phyloP scores from a whole-genome alignment of 2,113 vertebrate species.

The Saguinus imperator region DNA sequence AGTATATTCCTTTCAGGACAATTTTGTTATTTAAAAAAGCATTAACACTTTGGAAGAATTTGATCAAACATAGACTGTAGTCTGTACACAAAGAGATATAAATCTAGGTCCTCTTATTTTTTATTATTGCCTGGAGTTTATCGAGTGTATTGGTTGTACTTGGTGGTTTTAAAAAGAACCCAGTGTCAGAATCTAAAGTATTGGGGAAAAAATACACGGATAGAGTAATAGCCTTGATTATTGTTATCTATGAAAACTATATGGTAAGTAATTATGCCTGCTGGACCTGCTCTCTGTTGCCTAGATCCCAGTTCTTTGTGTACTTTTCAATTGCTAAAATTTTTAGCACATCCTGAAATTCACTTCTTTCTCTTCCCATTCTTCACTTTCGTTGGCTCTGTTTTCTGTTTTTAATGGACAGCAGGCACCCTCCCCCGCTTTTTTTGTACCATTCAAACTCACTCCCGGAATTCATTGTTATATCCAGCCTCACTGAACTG shows the following conservation, averaged over 20 bases:
- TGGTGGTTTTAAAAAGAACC: conserved; percentile 50
- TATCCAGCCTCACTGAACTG: conserved; percentile 40
- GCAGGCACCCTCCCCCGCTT: neutral
- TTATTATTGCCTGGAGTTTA: conserved; percentile 38
- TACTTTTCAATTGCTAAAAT: conserved; percentile 50
- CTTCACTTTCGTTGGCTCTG: conserved; percentile 48
- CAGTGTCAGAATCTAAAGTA: conserved; percentile 29
- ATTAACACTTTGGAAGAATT: conserved; percentile 43
- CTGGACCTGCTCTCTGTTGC: conserved; percentile 42
- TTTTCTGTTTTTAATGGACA: conserved; percentile 54
- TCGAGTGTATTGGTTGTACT: conserved; percentile 35
- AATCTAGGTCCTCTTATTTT: conserved; percentile 30
- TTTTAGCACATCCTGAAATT: conserved; percentile 61
- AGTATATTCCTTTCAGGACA: conserved; percentile 41
- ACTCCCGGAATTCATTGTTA: conserved; percentile 61
- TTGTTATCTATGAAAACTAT: conserved; percentile 26
- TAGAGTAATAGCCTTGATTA: conserved; percentile 38
- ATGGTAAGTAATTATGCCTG: conserved; percentile 53
- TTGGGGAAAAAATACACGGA: neutral
- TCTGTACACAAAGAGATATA: conserved; percentile 8
- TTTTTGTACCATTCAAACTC: conserved; percentile 55
- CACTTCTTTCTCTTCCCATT: conserved; percentile 46
- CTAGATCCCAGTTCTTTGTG: conserved; percentile 52
- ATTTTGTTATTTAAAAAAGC: conserved; percentile 63
- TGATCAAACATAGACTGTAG: conserved; percentile 23